Evolutionary conservation across 2,888 invertebrate genomes (phyloP).

Genomic region (Parnassius orleans): DNA sequence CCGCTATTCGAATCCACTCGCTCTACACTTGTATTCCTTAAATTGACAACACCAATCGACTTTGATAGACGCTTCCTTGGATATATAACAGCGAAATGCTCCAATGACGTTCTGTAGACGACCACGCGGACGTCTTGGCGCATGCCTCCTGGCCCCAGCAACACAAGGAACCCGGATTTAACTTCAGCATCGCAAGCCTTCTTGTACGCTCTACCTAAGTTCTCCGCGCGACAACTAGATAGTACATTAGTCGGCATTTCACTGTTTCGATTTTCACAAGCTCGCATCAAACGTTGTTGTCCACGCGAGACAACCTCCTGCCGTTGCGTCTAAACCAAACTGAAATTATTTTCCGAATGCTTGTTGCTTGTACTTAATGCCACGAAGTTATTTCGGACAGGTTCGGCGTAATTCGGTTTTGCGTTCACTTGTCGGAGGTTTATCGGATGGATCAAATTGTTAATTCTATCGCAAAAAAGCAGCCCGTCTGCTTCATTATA

Average conservation of each 20-base stretch:
- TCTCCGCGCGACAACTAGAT: conserved; percentile 52
- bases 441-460: conserved; percentile 14
- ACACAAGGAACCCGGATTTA: conserved; percentile 83
- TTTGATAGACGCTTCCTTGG: conserved; percentile 83
- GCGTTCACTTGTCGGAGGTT: conserved; percentile 27
- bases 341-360: conserved; percentile 32
- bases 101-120: conserved; percentile 83
- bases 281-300: conserved; percentile 24
- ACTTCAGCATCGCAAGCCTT: conserved; percentile 77
- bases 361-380: conserved; percentile 6
- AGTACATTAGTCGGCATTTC: conserved; percentile 68
- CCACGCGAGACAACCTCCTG: conserved; percentile 36
- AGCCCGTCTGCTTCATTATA: conserved; percentile 7
- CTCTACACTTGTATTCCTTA: conserved; percentile 82
- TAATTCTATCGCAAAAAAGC: conserved; percentile 7
- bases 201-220: conserved; percentile 61
- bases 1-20: conserved; percentile 70
- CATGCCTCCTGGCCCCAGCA: conserved; percentile 79
- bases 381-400: conserved; percentile 21
- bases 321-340: conserved; percentile 44
- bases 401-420: conserved; percentile 21
- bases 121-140: conserved; percentile 83
- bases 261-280: conserved; percentile 46
- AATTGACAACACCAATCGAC: conserved; percentile 82
- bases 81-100: conserved; percentile 84